These are phyloP conservation scores for Crotalus helleri DNA, from an alignment of 2,113 vertebrate genomes.

Conservation along the genomic window DNA sequence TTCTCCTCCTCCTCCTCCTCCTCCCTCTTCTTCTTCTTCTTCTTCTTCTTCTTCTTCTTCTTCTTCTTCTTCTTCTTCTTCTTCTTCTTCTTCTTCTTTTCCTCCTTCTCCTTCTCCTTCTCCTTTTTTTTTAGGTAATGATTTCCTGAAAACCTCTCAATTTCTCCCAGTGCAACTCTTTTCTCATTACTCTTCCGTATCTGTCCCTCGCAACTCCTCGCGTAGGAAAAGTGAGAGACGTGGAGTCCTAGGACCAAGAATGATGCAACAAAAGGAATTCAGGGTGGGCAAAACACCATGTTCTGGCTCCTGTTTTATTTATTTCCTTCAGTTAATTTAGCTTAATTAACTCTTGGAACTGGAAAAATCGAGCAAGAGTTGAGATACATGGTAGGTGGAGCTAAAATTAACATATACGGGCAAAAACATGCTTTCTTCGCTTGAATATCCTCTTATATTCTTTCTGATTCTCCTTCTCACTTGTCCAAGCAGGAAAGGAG, in stretches of 20 bases:
- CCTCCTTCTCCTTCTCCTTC: neutral
- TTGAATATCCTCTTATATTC: neutral
- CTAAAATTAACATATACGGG: neutral
- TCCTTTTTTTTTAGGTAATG: conserved; percentile 16
- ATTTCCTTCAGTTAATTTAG: neutral
- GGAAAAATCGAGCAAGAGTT: neutral
- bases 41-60: no score
- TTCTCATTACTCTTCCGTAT: conserved; percentile 55
- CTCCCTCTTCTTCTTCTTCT: no score
- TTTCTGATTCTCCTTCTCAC: neutral
- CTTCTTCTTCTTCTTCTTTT: fast-evolving
- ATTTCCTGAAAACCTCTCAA: conserved; percentile 58
- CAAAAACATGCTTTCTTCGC: neutral
- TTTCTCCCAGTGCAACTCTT: conserved; percentile 35
- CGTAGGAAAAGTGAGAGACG: neutral
- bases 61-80: fast-evolving
- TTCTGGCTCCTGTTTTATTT: neutral
- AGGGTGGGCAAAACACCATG: neutral
- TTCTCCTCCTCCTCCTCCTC: neutral
- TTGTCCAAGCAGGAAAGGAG: no score
- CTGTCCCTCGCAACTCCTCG: conserved; percentile 9
- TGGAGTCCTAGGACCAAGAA: neutral
- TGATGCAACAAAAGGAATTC: neutral
- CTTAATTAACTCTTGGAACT: neutral
- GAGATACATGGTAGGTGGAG: neutral